Evolutionary conservation across 2,797 vertebrate genomes (phyloP).

Genomic region (Varecia variegata): DNA sequence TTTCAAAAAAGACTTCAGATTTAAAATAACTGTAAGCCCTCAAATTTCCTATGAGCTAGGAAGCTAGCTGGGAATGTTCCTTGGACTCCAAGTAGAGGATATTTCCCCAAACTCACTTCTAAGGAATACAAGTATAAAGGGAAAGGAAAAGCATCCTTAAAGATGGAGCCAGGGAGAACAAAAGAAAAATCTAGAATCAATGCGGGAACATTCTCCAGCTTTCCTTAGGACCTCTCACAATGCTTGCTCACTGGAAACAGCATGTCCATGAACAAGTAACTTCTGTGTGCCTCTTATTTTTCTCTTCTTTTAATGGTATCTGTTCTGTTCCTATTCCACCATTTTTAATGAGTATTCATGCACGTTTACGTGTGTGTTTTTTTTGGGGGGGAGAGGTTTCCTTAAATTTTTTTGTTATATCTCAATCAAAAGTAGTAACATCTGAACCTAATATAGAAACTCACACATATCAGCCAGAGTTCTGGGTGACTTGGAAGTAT

Average conservation of each 20-base stretch:
- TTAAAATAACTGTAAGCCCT: neutral
- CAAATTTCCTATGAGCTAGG: neutral
- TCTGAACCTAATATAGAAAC: neutral
- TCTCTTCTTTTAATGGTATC: neutral
- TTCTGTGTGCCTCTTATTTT: neutral
- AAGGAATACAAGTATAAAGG: neutral
- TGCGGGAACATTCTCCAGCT: fast-evolving
- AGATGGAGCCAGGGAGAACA: neutral
- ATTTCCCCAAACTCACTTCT: neutral
- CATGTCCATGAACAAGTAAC: neutral
- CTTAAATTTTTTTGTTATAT: neutral
- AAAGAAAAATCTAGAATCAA: neutral
- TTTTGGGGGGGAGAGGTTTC: neutral
- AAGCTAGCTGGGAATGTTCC: neutral
- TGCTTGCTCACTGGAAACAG: neutral
- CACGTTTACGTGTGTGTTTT: neutral
- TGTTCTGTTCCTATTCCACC: neutral
- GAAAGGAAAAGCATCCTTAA: neutral
- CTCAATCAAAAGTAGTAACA: neutral
- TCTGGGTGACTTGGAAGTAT: neutral
- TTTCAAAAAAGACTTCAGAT: neutral
- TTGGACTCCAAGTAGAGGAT: neutral
- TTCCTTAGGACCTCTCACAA: fast-evolving
- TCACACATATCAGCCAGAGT: neutral
- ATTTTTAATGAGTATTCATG: too few relatives aligned